Evolutionary conservation across 2,797 vertebrate species (phyloP).

Genomic region (Myripristis jacobus): DNA sequence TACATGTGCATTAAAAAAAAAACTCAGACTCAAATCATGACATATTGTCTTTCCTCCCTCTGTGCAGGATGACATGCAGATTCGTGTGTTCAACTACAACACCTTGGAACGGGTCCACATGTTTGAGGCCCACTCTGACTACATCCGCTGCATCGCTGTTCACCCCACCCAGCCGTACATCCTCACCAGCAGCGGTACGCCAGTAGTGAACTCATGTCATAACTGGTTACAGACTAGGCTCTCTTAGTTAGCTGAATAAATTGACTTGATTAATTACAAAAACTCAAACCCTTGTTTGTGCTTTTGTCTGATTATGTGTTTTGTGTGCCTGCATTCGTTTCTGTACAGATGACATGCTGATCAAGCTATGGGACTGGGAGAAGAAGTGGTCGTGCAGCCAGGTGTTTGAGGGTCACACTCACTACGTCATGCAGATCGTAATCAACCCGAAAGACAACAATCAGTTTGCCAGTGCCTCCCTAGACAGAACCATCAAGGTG

Average conservation of each 20-base stretch:
- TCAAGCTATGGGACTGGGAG: conserved; percentile 99
- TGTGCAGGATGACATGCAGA: conserved; percentile 97
- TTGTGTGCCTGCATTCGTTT: conserved; percentile 35
- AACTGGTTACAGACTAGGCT: neutral
- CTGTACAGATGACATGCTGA: conserved; percentile 95
- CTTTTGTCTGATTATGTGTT: neutral
- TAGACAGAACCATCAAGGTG: conserved; percentile 99
- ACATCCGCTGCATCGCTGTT: conserved; percentile 98
- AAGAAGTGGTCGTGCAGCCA: conserved; percentile 99
- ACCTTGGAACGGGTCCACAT: conserved; percentile 97
- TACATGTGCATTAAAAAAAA: too few species aligned
- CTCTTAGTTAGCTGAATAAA: neutral
- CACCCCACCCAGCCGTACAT: conserved; percentile 99
- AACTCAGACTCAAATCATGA: too few species aligned
- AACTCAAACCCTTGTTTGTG: neutral
- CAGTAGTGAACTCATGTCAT: neutral
- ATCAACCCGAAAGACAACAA: conserved; percentile 99
- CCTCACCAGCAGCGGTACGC: conserved; percentile 96
- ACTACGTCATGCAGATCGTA: conserved; percentile 99
- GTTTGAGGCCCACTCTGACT: conserved; percentile 98
- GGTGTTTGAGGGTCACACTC: conserved; percentile 98
- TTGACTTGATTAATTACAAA: neutral
- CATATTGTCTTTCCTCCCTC: neutral
- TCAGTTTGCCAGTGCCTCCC: conserved; percentile 97
- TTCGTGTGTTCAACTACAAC: conserved; percentile 98